phyloP scores from a whole-genome alignment of 1,140 invertebrate species.

The Brachionus sp. region DNA sequence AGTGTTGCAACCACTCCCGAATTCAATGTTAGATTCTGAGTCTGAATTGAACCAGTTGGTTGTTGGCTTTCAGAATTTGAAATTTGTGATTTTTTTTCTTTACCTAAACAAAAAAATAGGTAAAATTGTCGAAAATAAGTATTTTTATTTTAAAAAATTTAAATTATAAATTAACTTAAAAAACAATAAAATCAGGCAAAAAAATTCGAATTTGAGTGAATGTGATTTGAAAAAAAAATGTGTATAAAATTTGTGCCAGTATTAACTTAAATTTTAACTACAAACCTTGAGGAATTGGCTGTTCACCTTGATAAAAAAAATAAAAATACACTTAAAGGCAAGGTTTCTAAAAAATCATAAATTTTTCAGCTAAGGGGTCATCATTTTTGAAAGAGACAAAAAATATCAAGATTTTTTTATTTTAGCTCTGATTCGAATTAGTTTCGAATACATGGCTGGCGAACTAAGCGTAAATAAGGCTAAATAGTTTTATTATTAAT shows the following conservation, averaged over 20 bases:
- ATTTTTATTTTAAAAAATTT: not conserved
- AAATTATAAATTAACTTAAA: not conserved
- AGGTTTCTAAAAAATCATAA: not conserved
- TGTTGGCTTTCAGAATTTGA: not conserved
- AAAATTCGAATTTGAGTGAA: not conserved
- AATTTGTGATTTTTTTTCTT: not conserved
- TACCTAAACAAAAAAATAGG: not conserved
- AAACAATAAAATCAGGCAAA: not conserved
- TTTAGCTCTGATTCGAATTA: not conserved
- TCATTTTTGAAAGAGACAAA: not conserved
- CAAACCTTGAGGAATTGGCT: not conserved
- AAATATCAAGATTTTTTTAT: not conserved
- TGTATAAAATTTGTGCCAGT: not conserved
- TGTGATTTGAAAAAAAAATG: not conserved
- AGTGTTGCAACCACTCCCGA: not conserved
- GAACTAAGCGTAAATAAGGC: not conserved
- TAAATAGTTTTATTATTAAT: not conserved
- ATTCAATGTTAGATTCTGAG: not conserved
- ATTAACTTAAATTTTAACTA: not conserved
- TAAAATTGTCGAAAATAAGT: too few relatives aligned
- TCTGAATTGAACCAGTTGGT: not conserved
- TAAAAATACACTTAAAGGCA: not conserved
- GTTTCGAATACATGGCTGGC: not conserved
- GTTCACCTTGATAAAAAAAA: not conserved
- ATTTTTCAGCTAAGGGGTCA: not conserved